phyloP scores from a whole-genome alignment of 1,140 invertebrate genomes.

The Lordiphosa stackelbergi region DNA sequence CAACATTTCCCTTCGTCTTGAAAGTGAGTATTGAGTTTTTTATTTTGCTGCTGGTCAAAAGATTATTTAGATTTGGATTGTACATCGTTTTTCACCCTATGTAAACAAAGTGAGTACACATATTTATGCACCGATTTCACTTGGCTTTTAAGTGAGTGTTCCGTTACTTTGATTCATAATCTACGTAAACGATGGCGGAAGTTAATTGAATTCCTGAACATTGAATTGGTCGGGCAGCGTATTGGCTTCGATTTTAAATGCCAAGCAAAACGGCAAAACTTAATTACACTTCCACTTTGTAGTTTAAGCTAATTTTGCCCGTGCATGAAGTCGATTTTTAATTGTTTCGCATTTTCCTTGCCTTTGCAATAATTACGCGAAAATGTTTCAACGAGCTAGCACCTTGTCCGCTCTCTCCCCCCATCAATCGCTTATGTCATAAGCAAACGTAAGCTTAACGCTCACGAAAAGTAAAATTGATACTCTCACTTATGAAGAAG shows the following conservation, averaged over 20 bases:
- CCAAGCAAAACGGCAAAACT: constrained; percentile 22
- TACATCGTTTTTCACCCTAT: too few relatives aligned
- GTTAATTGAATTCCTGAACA: constrained; percentile 38
- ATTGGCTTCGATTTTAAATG: constrained; percentile 24
- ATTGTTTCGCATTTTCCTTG: constrained; percentile 33
- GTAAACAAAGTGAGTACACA: too few relatives aligned
- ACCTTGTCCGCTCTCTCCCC: neutral
- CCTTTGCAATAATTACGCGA: constrained; percentile 18
- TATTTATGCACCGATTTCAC: constrained; percentile 20
- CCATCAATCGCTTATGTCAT: constrained; percentile 46
- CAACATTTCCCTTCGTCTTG: constrained; percentile 24
- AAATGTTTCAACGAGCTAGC: constrained; percentile 29
- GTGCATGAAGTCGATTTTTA: constrained; percentile 34
- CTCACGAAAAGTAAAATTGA: constrained; percentile 58
- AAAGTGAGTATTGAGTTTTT: constrained; percentile 51
- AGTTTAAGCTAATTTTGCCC: constrained; percentile 38
- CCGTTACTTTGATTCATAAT: constrained; percentile 42
- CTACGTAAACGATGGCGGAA: constrained; percentile 56
- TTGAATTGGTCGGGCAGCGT: constrained; percentile 20
- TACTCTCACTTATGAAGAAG: constrained; percentile 49
- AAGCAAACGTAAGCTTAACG: constrained; percentile 8
- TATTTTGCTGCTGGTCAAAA: constrained; percentile 6
- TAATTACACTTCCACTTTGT: constrained; percentile 44
- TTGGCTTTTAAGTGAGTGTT: constrained; percentile 19
- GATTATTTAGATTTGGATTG: neutral